Percentiles rank a stretch among this genome's conserved stretches.
These are phyloP conservation scores for Hirtodrosophila cameraria DNA, from an alignment of 2,888 invertebrate species.

Conservation along the genomic window DNA sequence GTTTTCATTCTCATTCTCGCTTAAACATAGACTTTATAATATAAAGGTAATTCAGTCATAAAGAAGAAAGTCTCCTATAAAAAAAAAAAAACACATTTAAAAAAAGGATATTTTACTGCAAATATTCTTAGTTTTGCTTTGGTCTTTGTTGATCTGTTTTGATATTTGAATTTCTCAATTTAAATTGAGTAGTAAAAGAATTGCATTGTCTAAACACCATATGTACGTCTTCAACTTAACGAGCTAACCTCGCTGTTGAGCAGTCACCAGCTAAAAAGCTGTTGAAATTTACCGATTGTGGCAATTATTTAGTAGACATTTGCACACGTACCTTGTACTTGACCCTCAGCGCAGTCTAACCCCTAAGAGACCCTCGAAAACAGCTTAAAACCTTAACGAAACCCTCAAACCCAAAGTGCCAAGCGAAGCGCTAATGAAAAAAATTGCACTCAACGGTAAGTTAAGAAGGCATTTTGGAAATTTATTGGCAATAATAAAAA, in stretches of 20 bases:
- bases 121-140: no score
- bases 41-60: no score
- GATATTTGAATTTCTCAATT: no score
- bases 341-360: constrained; percentile 48
- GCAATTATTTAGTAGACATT: constrained; percentile 62
- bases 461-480: constrained; percentile 69
- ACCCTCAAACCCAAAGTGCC: constrained; percentile 23
- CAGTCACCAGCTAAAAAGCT: constrained; percentile 61
- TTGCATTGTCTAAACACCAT: no score
- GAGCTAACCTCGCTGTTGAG: constrained; percentile 29
- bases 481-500: constrained; percentile 63
- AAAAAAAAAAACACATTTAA: no score
- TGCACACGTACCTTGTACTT: constrained; percentile 53
- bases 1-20: no score
- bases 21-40: no score
- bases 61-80: no score
- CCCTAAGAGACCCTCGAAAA: constrained; percentile 14
- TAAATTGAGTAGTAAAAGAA: no score
- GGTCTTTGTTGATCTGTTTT: no score
- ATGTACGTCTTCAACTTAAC: not conserved
- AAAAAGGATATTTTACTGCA: no score
- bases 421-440: constrained; percentile 68
- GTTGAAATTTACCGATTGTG: constrained; percentile 73
- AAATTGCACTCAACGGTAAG: constrained; percentile 62
- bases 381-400: constrained; percentile 7